Evolutionary conservation across 2,888 invertebrate species (phyloP), one percentile per base, ranked within the genome.

Genomic region (Campaea margaritaria): DNA sequence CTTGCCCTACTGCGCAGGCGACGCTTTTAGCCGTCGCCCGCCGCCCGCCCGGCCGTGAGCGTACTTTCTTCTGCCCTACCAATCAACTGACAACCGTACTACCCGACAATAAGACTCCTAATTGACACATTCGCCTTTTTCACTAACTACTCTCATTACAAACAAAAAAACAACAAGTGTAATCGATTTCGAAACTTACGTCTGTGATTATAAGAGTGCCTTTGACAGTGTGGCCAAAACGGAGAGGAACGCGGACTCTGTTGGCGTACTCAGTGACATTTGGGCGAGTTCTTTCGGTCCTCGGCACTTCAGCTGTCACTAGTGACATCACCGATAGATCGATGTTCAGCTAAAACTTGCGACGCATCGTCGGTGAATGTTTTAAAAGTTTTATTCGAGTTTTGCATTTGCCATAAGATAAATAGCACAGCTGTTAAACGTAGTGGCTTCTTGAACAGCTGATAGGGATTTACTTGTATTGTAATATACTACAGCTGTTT

Each of bases 1-100:
- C 91, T 91, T 91, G 91, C 86, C 90, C 91, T 85, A 90, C 84
- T 91, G 85, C 81, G 88, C 89, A 89, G 84, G 82, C 76, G 81
- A 87, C 90, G 82, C 77, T 81, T 89, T 87, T 91, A 91, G 90
- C 65, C 53, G 31, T 47, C 54, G 44, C 57, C 79, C 21, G 70
- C 79, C 80, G 78, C 82, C 83, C 83, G 83, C 83, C 87, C 82
- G 84, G 82, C 86, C 74, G 71, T 69, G 47, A 68, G 73, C 84
- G 77, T 79, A 86, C 87, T 88, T 87, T 86, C 86, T 83, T 82
- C 74, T 65, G 65, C 71, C 67, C 74, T 72, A 75, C 75, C 79
- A 78, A 76, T 81, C 78, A 69, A 86, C 77, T 81, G 78, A 74
- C 72, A 68, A 84, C 86, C 82, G 83, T 86, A 79, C 65, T 62